These are phyloP conservation scores for Colius striatus DNA, from an alignment of 2,113 vertebrate species.

Conservation along the genomic window DNA sequence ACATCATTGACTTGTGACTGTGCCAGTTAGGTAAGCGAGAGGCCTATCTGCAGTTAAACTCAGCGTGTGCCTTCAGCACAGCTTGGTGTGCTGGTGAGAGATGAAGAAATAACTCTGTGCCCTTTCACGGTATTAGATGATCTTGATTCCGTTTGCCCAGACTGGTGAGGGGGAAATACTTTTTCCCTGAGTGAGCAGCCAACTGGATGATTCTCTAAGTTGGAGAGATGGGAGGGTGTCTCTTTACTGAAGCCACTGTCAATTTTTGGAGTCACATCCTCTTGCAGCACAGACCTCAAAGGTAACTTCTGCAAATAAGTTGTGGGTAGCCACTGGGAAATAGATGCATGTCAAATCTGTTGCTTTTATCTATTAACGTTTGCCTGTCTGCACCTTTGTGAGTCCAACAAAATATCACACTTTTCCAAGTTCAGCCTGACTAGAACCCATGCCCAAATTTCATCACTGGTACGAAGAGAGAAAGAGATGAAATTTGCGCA, in stretches of 20 bases:
- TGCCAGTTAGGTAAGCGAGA: background rate
- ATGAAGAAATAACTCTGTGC: background rate
- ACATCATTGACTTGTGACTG: background rate
- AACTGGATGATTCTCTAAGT: background rate
- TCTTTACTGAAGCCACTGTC: background rate
- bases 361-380: background rate
- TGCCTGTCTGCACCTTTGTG: background rate
- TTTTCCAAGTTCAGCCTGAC: background rate
- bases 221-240: background rate
- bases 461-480: background rate
- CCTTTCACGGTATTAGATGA: background rate
- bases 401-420: background rate
- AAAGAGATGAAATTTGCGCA: background rate
- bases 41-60: background rate
- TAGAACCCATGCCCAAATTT: background rate
- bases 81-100: background rate
- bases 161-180: background rate
- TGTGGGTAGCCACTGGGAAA: background rate
- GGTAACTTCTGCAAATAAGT: background rate
- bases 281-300: background rate
- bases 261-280: background rate
- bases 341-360: accelerated
- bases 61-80: background rate
- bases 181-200: background rate
- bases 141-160: background rate